Evolutionary conservation across 2,113 vertebrate genomes (phyloP), one percentile per base, ranked within the genome.

Genomic region (Tupaia tana): DNA sequence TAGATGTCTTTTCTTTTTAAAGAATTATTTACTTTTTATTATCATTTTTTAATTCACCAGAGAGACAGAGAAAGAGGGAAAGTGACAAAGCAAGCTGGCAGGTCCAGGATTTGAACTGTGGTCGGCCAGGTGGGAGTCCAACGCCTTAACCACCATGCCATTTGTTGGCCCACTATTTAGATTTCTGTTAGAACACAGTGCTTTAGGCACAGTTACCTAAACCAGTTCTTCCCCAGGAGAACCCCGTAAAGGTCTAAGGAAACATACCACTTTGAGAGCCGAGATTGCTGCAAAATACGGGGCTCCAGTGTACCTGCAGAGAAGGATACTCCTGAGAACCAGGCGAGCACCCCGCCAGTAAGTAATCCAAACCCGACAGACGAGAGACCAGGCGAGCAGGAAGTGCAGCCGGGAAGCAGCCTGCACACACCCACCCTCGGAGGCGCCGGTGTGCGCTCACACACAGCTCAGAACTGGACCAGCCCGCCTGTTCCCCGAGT

Each of bases 241-340:
- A 9, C 0, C 61, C 66, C 56, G 22, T 12, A 14, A 34, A 83
- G 34, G n/a, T 74, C 1, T n/a, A 54, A 74, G 66, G 78, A 89
- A 63, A 98, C 99, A 0, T 99, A 99, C 99, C 99, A 99, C 99
- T 99, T 99, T 99, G 67, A 99, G 97, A 93, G 99, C 99, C 52
- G 99, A 99, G 98, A 99, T 99, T 56, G 99, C 99, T 58, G 99
- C 99, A 97, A 99, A 99, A 96, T 99, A 99, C 0, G 99, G 99
- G 18, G 99, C 99, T 96, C 99, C 99, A 4, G 99, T 99, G 93
- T 99, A 99, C 90, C 99, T 99, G 88, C 74, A 95, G 97, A 34
- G 22, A 80, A 89, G 31, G 82, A 27, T 89, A 20, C 91, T 27
- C 71, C 69, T n/a, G 88, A 15, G 25, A 94, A 91, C 25, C 22